Evolutionary conservation across 30 jellyfish, hydroid and myxozoan species (phyloP).

Genomic region (Turritopsis rubra): DNA sequence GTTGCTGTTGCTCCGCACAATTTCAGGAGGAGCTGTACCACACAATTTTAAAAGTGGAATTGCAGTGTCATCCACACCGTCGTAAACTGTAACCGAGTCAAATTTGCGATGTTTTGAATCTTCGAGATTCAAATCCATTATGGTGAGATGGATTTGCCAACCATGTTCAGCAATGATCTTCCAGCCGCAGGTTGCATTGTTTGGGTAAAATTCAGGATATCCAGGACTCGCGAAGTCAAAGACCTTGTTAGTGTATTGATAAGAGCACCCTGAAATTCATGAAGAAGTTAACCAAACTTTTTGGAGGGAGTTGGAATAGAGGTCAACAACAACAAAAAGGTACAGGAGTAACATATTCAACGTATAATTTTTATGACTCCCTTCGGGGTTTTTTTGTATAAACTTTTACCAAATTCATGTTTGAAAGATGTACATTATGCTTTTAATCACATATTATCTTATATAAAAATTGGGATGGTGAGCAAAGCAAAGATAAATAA

Average conservation of each 20-base stretch:
- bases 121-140: constrained; percentile 1
- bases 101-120: constrained; percentile 16
- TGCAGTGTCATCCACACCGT: constrained; percentile 27
- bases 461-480: too few species aligned
- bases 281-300: neutral
- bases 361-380: too few species aligned
- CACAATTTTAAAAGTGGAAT: constrained; percentile 3
- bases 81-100: constrained; percentile 25
- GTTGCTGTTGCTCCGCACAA: neutral
- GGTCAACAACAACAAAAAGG: too few species aligned
- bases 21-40: constrained; percentile 15
- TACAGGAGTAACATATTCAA: too few species aligned
- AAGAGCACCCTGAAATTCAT: neutral
- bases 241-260: neutral
- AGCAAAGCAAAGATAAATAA: too few species aligned
- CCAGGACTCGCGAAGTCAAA: constrained; percentile 11
- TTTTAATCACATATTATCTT: too few species aligned
- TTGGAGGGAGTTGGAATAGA: neutral
- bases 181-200: constrained; percentile 14
- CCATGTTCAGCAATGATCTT: constrained; percentile 14
- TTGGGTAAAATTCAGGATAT: constrained; percentile 15
- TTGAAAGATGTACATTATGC: too few species aligned
- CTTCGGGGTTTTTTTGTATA: too few species aligned
- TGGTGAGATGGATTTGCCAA: constrained; percentile 15
- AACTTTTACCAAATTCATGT: too few species aligned